Percentiles rank a stretch among this genome's conserved stretches.
Conservation (phyloP, 2,797 vertebrate genomes). For the Alosa sapidissima region DNA sequence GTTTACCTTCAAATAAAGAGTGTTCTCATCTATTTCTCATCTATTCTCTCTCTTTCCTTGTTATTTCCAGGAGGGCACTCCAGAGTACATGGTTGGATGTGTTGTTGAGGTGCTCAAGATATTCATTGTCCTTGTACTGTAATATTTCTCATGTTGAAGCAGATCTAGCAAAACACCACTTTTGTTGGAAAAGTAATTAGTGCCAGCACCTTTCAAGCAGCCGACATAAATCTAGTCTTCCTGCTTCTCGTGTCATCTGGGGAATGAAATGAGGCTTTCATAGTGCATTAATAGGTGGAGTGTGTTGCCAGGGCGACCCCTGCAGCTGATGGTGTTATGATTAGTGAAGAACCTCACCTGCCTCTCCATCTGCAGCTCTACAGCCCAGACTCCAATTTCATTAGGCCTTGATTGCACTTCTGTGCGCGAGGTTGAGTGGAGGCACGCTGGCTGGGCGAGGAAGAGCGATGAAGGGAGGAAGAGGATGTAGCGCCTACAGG, state of each 20-base stretch:
- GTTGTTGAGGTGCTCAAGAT: background rate
- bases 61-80: background rate
- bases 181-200: background rate
- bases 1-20: background rate
- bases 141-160: background rate
- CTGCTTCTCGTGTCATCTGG: background rate
- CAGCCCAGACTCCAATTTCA: slow-evolving; percentile 44
- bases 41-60: background rate
- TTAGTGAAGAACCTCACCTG: slow-evolving; percentile 41
- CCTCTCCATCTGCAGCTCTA: slow-evolving; percentile 44
- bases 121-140: background rate
- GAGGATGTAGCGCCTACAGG: slow-evolving; percentile 49
- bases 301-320: slow-evolving; percentile 27
- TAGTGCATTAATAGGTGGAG: slow-evolving; percentile 35
- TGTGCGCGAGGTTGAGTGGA: slow-evolving; percentile 58
- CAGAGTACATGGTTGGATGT: background rate
- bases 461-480: slow-evolving; percentile 44
- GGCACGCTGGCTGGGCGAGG: slow-evolving; percentile 51
- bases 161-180: background rate
- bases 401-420: slow-evolving; percentile 47
- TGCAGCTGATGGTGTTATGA: slow-evolving; percentile 50
- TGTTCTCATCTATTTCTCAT: background rate
- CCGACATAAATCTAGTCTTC: background rate
- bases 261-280: background rate
- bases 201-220: background rate